Conservation (phyloP, 2,797 vertebrate genomes). For the Pseudomugil gertrudae region DNA sequence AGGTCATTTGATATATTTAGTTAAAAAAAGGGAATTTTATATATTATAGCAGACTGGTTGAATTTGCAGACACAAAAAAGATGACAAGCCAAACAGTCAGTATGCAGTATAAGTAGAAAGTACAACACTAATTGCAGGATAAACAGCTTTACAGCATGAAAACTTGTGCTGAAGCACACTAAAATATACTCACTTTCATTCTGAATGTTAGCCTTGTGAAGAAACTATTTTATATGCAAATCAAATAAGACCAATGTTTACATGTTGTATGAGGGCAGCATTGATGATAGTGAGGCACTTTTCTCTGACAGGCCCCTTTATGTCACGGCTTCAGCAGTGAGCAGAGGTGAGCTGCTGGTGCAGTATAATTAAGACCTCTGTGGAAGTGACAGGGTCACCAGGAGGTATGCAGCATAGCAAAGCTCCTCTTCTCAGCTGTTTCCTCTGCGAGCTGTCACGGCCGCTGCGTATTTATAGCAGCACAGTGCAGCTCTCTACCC, state of each 20-base stretch:
- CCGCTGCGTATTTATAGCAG: constrained; percentile 82
- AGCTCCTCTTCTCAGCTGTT: constrained; percentile 82
- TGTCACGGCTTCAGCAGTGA: constrained; percentile 63
- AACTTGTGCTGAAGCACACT: constrained; percentile 3
- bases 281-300: constrained; percentile 53
- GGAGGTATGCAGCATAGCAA: constrained; percentile 79
- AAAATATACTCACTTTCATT: constrained; percentile 16
- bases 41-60: background rate
- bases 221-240: constrained; percentile 18
- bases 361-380: constrained; percentile 85
- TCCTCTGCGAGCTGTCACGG: constrained; percentile 80
- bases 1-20: constrained; percentile 14
- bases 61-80: constrained; percentile 11
- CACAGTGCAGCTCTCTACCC: constrained; percentile 57
- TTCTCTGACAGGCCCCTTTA: constrained; percentile 59
- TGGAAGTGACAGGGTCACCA: constrained; percentile 82
- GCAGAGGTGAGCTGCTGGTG: constrained; percentile 76
- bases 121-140: constrained; percentile 40
- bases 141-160: constrained; percentile 17
- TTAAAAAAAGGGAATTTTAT: constrained; percentile 14
- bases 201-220: constrained; percentile 39
- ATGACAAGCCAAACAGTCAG: constrained; percentile 5
- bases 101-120: constrained; percentile 13
- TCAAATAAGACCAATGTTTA: constrained; percentile 45
- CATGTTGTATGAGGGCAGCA: constrained; percentile 48